phyloP scores from a whole-genome alignment of 2,888 invertebrate genomes.

The Nomada lathburiana region DNA sequence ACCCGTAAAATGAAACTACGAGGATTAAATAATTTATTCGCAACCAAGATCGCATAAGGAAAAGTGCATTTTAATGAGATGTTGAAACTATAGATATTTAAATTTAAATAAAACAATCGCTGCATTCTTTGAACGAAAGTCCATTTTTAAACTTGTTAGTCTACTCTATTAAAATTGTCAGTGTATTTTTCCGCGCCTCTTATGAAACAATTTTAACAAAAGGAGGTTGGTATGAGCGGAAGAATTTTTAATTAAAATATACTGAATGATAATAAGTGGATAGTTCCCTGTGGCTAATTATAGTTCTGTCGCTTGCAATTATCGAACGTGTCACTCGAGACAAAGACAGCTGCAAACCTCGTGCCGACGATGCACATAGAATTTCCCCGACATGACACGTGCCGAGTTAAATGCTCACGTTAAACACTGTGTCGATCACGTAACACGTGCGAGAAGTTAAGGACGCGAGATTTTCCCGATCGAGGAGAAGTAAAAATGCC shows the following conservation, averaged over 20 bases:
- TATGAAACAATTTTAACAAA: background rate
- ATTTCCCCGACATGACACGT: constrained; percentile 41
- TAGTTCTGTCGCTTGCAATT: background rate
- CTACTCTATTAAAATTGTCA: too few species aligned
- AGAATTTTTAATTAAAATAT: background rate
- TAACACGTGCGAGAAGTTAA: constrained; percentile 19
- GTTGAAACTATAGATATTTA: background rate
- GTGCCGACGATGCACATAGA: constrained; percentile 11
- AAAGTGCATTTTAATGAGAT: background rate
- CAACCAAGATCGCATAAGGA: background rate
- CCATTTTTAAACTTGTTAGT: too few species aligned
- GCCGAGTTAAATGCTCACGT: constrained; percentile 23
- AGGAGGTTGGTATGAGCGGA: background rate
- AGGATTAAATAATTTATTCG: background rate
- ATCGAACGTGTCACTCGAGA: background rate
- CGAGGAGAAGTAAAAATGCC: background rate
- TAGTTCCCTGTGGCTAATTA: constrained; percentile 4
- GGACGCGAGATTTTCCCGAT: constrained; percentile 24
- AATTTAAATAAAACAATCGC: background rate
- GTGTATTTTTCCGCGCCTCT: background rate
- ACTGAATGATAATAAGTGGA: background rate
- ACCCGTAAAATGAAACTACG: background rate
- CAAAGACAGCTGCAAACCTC: constrained; percentile 14
- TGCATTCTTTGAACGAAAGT: background rate
- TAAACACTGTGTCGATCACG: constrained; percentile 36